These are phyloP conservation scores for Ginglymostoma cirratum DNA, from an alignment of 2,113 vertebrate genomes.

Conservation along the genomic window DNA sequence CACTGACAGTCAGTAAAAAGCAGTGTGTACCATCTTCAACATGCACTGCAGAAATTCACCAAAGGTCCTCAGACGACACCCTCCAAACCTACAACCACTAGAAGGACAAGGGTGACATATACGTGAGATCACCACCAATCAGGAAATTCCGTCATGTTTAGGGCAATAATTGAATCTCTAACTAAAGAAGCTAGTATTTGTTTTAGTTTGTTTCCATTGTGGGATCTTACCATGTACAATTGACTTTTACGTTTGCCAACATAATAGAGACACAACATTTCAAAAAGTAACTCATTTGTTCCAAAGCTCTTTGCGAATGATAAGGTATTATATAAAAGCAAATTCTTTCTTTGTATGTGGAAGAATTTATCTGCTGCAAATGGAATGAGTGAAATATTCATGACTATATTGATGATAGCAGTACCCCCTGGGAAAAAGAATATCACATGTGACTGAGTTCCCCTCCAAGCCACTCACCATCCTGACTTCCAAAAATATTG, in stretches of 20 bases:
- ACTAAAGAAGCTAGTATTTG: background rate
- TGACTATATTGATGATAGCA: background rate
- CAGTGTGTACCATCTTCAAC: too few species aligned
- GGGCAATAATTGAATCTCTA: background rate
- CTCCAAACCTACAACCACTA: too few species aligned
- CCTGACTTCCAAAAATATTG: too few species aligned
- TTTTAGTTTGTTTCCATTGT: background rate
- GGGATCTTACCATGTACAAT: background rate
- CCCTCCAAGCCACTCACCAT: too few species aligned
- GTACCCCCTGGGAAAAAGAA: background rate
- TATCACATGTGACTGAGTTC: background rate
- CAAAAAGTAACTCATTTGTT: background rate
- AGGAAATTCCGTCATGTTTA: background rate
- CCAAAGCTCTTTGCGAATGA: background rate
- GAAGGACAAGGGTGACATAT: too few species aligned
- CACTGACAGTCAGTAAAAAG: too few species aligned
- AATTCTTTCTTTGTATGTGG: background rate
- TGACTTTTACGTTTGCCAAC: background rate
- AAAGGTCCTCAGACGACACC: too few species aligned
- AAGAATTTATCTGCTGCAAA: background rate
- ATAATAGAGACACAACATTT: background rate
- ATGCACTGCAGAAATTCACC: too few species aligned
- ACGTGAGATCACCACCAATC: background rate
- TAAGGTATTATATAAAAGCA: background rate
- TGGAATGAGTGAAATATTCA: slow-evolving; percentile 1